Conservation (phyloP, 1,140 invertebrate genomes). For the Periplaneta americana region DNA sequence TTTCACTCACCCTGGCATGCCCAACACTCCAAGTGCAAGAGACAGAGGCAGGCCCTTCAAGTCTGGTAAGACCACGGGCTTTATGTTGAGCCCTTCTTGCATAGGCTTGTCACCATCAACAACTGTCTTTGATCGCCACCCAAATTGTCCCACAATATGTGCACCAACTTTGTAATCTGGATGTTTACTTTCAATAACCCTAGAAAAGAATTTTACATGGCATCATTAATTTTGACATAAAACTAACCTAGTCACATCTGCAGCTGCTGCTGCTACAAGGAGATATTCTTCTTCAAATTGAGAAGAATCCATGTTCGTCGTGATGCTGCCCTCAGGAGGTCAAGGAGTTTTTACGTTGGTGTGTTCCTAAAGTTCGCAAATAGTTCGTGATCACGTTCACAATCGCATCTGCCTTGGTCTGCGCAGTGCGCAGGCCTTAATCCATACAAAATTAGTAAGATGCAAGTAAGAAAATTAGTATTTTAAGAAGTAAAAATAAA, state of each 20-base stretch:
- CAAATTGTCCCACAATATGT: constrained; percentile 43
- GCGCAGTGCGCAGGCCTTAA: no score
- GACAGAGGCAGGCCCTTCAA: constrained; percentile 33
- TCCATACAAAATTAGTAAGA: no score
- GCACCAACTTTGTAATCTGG: constrained; percentile 41
- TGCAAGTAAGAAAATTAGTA: no score
- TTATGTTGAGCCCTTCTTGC: not conserved
- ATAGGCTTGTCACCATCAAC: constrained; percentile 5
- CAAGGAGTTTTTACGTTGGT: no score
- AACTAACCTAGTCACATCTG: not conserved
- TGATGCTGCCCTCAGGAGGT: no score
- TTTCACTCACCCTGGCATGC: constrained; percentile 37
- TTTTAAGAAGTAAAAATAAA: no score
- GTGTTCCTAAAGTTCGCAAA: no score
- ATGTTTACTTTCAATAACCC: constrained; percentile 42
- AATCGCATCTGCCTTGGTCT: no score
- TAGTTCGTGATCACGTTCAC: no score
- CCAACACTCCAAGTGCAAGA: constrained; percentile 35
- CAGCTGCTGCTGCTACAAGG: not conserved
- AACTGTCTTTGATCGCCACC: constrained; percentile 50
- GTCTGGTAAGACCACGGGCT: constrained; percentile 30
- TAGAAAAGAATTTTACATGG: constrained; percentile 15
- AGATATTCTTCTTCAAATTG: not conserved
- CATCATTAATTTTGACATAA: not conserved
- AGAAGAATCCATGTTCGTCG: not conserved